Percentiles rank a stretch among this genome's conserved stretches.
phyloP scores from a whole-genome alignment of 2,888 invertebrate genomes.

The Napeogenes sylphis region DNA sequence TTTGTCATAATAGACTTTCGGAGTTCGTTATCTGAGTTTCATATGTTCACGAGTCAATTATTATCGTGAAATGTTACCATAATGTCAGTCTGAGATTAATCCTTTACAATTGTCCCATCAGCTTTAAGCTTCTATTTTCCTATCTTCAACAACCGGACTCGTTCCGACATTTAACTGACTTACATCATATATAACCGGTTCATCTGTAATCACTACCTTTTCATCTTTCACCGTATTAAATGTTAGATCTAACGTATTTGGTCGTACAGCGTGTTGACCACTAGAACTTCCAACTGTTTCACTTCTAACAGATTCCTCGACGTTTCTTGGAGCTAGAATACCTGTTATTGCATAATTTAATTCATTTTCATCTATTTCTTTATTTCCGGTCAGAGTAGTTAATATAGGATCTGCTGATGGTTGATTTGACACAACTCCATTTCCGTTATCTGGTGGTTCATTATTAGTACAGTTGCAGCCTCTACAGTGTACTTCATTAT shows the following conservation, averaged over 20 bases:
- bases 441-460: neutral
- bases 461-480: conserved; percentile 7
- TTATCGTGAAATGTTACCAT: no score
- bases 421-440: neutral
- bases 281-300: neutral
- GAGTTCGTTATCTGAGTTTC: no score
- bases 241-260: conserved; percentile 13
- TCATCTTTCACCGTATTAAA: conserved; percentile 5
- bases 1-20: no score
- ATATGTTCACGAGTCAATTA: no score
- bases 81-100: no score
- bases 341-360: neutral
- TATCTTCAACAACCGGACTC: conserved; percentile 25
- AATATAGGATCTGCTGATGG: neutral
- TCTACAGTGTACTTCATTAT: conserved; percentile 10
- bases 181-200: conserved; percentile 25
- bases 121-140: neutral
- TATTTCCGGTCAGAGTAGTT: neutral
- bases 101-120: no score
- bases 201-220: conserved; percentile 19
- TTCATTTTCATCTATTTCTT: conserved; percentile 4
- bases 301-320: neutral
- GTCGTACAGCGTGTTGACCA: neutral
- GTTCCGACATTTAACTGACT: conserved; percentile 23
- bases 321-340: neutral